Conservation (phyloP, 2,888 invertebrate species). For the Acronicta alni region DNA sequence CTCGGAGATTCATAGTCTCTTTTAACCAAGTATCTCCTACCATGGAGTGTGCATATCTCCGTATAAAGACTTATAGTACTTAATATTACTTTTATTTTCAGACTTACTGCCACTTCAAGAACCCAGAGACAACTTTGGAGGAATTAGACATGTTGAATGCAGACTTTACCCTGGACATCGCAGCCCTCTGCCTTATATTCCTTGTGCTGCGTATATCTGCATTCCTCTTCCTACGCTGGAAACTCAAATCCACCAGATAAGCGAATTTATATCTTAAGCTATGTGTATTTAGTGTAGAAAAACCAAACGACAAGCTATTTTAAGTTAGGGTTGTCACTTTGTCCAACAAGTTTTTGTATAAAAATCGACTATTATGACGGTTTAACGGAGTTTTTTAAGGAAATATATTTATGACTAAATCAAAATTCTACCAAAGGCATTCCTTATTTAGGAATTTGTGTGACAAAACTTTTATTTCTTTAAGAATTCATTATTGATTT, state of each 20-base stretch:
- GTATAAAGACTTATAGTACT: background rate
- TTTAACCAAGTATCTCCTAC: too few species aligned
- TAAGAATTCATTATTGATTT: conserved; percentile 18
- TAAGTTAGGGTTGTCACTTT: conserved; percentile 49
- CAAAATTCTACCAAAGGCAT: conserved; percentile 48
- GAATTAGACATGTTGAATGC: conserved; percentile 96
- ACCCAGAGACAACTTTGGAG: conserved; percentile 94
- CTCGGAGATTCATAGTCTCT: too few species aligned
- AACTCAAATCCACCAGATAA: conserved; percentile 94
- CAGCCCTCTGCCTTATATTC: conserved; percentile 94
- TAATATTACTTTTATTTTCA: conserved; percentile 66
- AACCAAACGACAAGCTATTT: conserved; percentile 46
- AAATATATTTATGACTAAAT: conserved; percentile 12
- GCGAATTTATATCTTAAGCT: conserved; percentile 36
- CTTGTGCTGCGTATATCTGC: conserved; percentile 94
- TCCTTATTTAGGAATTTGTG: conserved; percentile 18
- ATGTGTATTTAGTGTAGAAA: conserved; percentile 32
- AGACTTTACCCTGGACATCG: conserved; percentile 93
- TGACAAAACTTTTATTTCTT: conserved; percentile 22
- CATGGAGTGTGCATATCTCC: too few species aligned
- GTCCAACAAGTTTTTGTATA: conserved; percentile 30
- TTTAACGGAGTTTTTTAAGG: conserved; percentile 31
- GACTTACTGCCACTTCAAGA: conserved; percentile 96
- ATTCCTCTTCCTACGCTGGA: conserved; percentile 96
- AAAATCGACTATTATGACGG: conserved; percentile 22